Base-by-base conservation (phyloP, 1,140 invertebrate species). In the Drosophila busckii region DNA sequence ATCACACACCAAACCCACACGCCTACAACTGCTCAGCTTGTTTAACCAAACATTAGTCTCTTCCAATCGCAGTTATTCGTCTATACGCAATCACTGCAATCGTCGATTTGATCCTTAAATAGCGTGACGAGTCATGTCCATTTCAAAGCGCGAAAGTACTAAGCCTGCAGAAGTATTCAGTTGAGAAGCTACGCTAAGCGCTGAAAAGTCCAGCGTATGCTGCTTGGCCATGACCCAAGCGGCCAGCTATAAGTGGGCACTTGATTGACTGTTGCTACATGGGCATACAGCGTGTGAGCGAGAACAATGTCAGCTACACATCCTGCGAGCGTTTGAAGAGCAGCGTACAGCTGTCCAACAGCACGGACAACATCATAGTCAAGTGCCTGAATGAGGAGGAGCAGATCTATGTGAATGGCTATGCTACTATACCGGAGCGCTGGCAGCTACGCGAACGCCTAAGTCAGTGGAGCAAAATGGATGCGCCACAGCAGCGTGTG, bases 261-360 rank as follows among this genome's bases (percentile, higher is more conserved):
- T 58, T 83, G 0, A 16, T 90, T 0, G 52, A 59, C 2, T 92
- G 91, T 44, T 92, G 91, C 56, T 91, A 91, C 87, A 82, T 88
- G 20, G 59, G 86, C 2, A 85, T 92, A n/a, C 59, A 69, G 2
- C 87, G 90, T 13, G 10, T 55, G 1, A 55, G 28, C 10, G 75
- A 82, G 8, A 50, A 23, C 17, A 55, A 61, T 19, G 55, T 70
- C 3, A 52, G 19, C 31, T 82, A 84, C 9, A 75, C 84, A 3
- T 56, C 73, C 9, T 89, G 88, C 49, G 70, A 83, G 54, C 62
- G 65, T 52, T 84, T 90, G 28, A 67, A 87, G 25, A 44, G 84
- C 2, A 71, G 68, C 6, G 48, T 32, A 0, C 84, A 55, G 10
- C 66, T 90, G 13, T 13, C 49, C 17, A 64, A 89, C 23, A 64